Conservation (phyloP, 2,113 vertebrate genomes). For the Menura novaehollandiae region DNA sequence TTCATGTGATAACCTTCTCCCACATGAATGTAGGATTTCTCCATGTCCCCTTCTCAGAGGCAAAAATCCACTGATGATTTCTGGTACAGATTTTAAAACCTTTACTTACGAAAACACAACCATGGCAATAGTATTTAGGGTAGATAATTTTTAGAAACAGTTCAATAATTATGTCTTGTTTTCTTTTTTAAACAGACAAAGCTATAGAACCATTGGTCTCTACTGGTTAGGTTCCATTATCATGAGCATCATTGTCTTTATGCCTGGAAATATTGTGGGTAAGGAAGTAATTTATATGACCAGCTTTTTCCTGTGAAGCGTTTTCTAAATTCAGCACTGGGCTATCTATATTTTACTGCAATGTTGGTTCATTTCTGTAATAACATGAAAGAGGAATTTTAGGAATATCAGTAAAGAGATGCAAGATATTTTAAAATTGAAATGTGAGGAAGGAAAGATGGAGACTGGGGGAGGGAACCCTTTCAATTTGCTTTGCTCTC, state of each 20-base stretch:
- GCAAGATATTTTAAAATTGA: background rate
- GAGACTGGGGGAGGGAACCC: background rate
- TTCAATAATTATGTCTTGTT: background rate
- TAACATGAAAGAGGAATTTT: background rate
- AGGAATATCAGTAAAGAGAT: background rate
- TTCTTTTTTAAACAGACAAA: slow-evolving; percentile 78
- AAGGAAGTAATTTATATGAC: slow-evolving; percentile 59
- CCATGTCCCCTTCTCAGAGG: background rate
- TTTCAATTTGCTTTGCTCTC: background rate
- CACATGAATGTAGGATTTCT: background rate
- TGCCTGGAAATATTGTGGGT: slow-evolving; percentile 93
- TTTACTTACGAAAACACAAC: background rate
- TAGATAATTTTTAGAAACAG: background rate
- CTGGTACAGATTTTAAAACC: background rate
- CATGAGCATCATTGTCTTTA: slow-evolving; percentile 88
- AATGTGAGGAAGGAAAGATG: background rate
- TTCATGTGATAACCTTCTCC: background rate
- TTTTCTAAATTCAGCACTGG: background rate
- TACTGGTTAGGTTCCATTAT: slow-evolving; percentile 94
- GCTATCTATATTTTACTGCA: background rate
- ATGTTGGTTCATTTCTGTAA: background rate
- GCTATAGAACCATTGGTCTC: slow-evolving; percentile 87
- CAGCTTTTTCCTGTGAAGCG: background rate
- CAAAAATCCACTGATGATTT: background rate
- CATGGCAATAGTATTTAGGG: background rate